Base-by-base conservation (phyloP, 2,113 vertebrate species). In the Urocolius indicus region DNA sequence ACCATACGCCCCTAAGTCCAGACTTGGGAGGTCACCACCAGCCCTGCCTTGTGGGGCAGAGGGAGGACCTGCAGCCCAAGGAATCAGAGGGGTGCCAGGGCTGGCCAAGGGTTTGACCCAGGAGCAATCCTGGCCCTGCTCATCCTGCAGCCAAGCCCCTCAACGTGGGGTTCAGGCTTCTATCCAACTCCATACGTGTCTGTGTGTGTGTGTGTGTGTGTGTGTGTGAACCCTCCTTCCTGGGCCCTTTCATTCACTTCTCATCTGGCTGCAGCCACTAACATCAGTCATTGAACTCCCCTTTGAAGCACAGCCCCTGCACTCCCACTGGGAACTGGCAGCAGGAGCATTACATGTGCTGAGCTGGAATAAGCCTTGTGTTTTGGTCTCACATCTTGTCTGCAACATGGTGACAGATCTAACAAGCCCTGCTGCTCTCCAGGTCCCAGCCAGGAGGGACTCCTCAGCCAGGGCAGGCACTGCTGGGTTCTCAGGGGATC, bases 121-220 rank as follows among this genome's bases (percentile, higher is more conserved):
- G 36, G 66, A 71, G 18, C 13, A 5, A 15, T 29, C 12, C 58
- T 18, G 21, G 43, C 38, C 18, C 6, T 5, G 2, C 29, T 13
- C 13, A 10, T 6, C 29, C 82, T 22, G 46, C 21, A 41, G 22
- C 43, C 38, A 9, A 43, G 23, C 29, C 38, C 30, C 36, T 3
- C 1, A 38, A 24, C 45, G 0, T 0, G 27, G 27, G 27, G 22
- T 51, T 78, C 67, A 32, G 54, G 21, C 15, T 19, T 49, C 17
- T 27, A 26, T 16, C 26, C 20, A 17, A 9, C 13, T 63, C 14
- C n/a, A 3, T 11, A 38, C n/a, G n/a, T n/a, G n/a, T n/a, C n/a
- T n/a, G n/a, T n/a, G n/a, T n/a, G n/a, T n/a, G n/a, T n/a, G n/a
- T 2, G 7, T 3, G 13, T 15, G 13, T 2, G 13, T 9, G 9